phyloP scores from a whole-genome alignment of 2,888 invertebrate genomes.

The Apotomis turbidana region DNA sequence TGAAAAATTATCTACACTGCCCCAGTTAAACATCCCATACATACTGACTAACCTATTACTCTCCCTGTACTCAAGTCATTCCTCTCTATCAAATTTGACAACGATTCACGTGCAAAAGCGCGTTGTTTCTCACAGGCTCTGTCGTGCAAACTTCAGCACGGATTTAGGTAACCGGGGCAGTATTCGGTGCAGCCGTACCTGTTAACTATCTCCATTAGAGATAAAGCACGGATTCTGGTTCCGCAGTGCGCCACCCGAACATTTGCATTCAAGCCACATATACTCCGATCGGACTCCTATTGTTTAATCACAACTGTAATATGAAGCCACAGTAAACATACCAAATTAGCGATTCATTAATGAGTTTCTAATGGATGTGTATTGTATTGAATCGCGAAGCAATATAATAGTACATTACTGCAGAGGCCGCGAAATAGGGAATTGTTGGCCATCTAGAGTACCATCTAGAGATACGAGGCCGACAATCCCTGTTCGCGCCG shows the following conservation, averaged over 20 bases:
- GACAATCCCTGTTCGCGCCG: no score
- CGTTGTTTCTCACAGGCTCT: background rate
- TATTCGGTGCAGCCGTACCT: conserved; percentile 17
- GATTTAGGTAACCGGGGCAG: conserved; percentile 17
- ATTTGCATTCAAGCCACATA: conserved; percentile 28
- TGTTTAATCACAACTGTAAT: conserved; percentile 3
- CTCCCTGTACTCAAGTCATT: no score
- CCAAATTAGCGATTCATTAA: background rate
- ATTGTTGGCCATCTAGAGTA: no score
- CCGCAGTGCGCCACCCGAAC: conserved; percentile 37
- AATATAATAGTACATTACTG: no score
- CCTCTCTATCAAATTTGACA: no score
- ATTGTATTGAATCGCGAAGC: no score
- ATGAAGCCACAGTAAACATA: background rate
- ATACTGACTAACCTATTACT: no score
- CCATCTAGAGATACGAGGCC: no score
- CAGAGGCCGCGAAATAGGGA: no score
- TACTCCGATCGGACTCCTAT: conserved; percentile 19
- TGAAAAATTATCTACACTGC: no score
- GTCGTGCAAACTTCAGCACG: background rate
- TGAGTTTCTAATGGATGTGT: background rate
- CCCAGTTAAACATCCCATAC: no score
- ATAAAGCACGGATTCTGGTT: conserved; percentile 34
- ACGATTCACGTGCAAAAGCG: background rate
- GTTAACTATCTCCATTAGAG: conserved; percentile 24